phyloP scores from a whole-genome alignment of 1,140 invertebrate genomes.

The Oppia nitens region DNA sequence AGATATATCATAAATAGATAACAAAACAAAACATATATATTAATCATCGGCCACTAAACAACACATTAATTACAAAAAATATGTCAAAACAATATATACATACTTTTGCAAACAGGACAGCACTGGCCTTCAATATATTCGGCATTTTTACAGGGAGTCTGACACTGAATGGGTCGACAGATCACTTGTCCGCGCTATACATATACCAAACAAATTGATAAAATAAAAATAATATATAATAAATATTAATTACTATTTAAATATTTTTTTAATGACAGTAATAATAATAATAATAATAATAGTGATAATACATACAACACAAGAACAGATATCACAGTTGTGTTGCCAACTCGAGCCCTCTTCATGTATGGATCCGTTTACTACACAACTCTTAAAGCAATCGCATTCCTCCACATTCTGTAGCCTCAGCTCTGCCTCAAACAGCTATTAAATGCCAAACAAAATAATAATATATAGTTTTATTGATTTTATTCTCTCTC shows the following conservation, averaged over 20 bases:
- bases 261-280: conserved; percentile 1
- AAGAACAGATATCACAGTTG: conserved; percentile 61
- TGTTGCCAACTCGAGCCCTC: conserved; percentile 64
- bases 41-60: no score
- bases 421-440: conserved; percentile 52
- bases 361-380: conserved; percentile 54
- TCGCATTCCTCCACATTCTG: conserved; percentile 64
- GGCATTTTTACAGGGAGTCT: conserved; percentile 55
- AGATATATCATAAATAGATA: not conserved
- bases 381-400: conserved; percentile 65
- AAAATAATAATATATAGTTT: no score
- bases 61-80: no score
- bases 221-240: not conserved
- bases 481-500: no score
- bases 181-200: conserved; percentile 59
- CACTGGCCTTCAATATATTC: conserved; percentile 55
- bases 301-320: conserved; percentile 40
- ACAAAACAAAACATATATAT: not conserved
- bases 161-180: conserved; percentile 57
- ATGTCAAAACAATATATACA: conserved; percentile 31
- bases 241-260: conserved; percentile 3
- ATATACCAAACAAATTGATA: conserved; percentile 2
- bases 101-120: conserved; percentile 68
- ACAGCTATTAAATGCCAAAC: conserved; percentile 50
- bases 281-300: not conserved